Percentiles rank a stretch among this genome's conserved stretches.
These are phyloP conservation scores for Anthoscopus minutus DNA, from an alignment of 2,113 vertebrate genomes.

Conservation along the genomic window DNA sequence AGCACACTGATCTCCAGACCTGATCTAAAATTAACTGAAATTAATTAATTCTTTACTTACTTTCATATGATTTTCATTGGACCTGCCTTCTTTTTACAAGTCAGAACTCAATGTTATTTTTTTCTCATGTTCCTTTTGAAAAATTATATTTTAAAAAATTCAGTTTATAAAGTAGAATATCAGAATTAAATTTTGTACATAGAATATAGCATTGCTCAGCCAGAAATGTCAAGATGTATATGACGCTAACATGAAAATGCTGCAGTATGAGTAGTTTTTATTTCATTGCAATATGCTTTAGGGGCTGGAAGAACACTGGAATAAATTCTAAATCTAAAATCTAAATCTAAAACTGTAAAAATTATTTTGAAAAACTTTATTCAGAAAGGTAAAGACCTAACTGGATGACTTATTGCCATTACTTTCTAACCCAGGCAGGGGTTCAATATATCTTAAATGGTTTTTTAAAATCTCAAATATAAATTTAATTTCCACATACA, in stretches of 20 bases:
- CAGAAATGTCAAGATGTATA: not conserved
- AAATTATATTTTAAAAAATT: not conserved
- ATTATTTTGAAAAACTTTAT: not conserved
- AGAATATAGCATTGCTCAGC: not conserved
- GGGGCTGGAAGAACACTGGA: not conserved
- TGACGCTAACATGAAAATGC: not conserved
- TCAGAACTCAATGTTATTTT: not conserved
- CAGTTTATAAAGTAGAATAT: not conserved
- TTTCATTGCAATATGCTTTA: not conserved
- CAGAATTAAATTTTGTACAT: not conserved
- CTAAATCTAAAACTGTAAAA: not conserved
- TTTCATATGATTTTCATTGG: not conserved
- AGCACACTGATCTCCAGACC: not conserved
- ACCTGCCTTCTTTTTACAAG: not conserved
- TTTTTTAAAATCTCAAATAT: constrained; percentile 11
- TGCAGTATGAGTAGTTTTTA: not conserved
- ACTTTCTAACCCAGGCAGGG: not conserved
- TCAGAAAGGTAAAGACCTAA: not conserved
- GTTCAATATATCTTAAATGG: not conserved
- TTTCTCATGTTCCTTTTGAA: not conserved
- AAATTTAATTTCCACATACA: constrained; percentile 53
- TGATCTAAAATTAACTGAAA: not conserved
- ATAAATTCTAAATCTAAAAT: not conserved
- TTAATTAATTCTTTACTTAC: not conserved
- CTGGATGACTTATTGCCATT: not conserved